Evolutionary conservation across 1,140 invertebrate species (phyloP), one percentile per base, ranked within the genome.

Genomic region (Leptinotarsa lineolata): DNA sequence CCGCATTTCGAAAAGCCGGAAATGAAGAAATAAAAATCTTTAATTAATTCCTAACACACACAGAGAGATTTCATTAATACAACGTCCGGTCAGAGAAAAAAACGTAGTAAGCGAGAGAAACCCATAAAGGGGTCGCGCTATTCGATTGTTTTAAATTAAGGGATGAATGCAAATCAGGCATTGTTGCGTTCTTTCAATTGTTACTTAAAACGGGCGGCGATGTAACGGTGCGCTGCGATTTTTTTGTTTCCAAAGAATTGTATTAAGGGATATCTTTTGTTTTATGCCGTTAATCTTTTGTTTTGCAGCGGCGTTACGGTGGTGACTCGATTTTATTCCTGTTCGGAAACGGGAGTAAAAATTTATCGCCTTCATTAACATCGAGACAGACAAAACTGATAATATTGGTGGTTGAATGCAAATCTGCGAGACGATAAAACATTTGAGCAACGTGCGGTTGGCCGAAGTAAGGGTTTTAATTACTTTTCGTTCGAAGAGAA

Each of bases 141-240:
- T 73, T 73, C 71, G 70, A 72, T 75, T 77, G 76, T 75, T 74
- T 74, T 72, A 74, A 71, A 54, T 66, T 65, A 73, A 71, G 72
- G 69, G 72, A 75, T 72, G 75, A 75, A 77, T 77, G 76, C 76
- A 77, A 77, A 77, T 77, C 76, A 70, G 64, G 70, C 74, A 77
- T 77, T 77, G 76, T 77, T 72, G 54, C 71, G 65, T 75, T 77
- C 75, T 77, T 77, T 77, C 75, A 74, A 69, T 74, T 74, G 75
- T 74, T 70, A 70, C 68, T 70, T 70, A 70, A 70, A 70, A 70
- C 68, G 20, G 58, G 22, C 69, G 69, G 67, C 68, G 64, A 63
- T 69, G 70, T 73, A 59, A 60, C 67, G 69, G 74, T 70, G 72
- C 44, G 68, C 59, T 71, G 67, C 45, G 39, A 20, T 71, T 76